Percentiles rank a stretch among this genome's conserved stretches.
Conservation (phyloP, 2,113 vertebrate species). For the Mesitornis unicolor region DNA sequence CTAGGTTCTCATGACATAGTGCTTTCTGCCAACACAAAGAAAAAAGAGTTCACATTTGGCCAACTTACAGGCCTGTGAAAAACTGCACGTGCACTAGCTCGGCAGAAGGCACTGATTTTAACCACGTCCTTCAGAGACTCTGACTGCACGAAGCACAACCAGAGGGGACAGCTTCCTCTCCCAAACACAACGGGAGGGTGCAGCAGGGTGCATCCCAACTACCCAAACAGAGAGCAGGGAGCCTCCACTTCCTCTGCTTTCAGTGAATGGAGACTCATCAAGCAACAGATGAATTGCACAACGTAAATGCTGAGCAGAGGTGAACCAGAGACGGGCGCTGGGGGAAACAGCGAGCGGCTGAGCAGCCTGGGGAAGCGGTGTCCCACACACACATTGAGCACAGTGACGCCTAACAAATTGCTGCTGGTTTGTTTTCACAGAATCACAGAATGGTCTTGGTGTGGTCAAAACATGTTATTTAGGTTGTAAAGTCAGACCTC, state of each 20-base stretch:
- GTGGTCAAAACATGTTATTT: not conserved
- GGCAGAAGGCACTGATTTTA: not conserved
- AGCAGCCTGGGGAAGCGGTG: not conserved
- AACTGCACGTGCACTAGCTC: not conserved
- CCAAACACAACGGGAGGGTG: not conserved
- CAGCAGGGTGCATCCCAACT: not conserved
- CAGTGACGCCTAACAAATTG: no score
- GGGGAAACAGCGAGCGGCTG: not conserved
- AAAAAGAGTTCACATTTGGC: not conserved
- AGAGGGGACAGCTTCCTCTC: not conserved
- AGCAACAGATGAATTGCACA: not conserved
- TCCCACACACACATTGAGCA: no score
- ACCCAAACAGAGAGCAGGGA: not conserved
- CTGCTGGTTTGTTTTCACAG: not conserved
- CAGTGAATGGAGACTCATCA: not conserved
- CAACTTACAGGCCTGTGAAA: not conserved
- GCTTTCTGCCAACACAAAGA: not conserved
- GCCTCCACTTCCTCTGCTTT: not conserved
- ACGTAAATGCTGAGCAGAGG: not conserved
- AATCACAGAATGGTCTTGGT: no score
- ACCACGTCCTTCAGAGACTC: not conserved
- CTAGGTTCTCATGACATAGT: not conserved
- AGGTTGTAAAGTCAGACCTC: not conserved
- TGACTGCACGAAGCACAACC: not conserved
- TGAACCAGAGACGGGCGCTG: rapidly evolving